Conservation (phyloP, 2,113 vertebrate genomes). For the Plecotus auritus region DNA sequence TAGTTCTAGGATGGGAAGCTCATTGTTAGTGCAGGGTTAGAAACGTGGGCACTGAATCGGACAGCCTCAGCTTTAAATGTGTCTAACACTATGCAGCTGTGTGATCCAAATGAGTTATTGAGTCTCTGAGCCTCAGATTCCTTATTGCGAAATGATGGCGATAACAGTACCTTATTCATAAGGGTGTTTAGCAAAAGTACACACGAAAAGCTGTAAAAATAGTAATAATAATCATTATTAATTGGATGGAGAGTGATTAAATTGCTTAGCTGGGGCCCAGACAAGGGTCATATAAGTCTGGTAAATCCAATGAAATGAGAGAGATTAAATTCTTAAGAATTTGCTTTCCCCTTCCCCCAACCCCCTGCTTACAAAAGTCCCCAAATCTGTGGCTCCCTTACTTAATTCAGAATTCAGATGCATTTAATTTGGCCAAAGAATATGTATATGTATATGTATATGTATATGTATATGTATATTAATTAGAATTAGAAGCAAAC, state of each 20-base stretch:
- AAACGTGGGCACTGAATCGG: neutral
- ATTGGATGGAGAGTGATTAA: neutral
- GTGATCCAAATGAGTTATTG: neutral
- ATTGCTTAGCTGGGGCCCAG: neutral
- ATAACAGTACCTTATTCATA: neutral
- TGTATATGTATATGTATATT: neutral
- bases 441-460: neutral
- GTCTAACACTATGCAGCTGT: neutral
- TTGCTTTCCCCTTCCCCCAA: neutral
- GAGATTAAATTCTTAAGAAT: conserved; percentile 31
- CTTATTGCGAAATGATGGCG: neutral
- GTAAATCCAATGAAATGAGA: conserved; percentile 7
- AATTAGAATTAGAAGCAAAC: neutral
- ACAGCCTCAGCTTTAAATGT: neutral
- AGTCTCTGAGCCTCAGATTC: neutral
- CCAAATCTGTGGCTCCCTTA: neutral
- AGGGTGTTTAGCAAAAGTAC: neutral
- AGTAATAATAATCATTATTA: neutral
- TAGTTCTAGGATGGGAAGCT: neutral
- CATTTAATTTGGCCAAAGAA: neutral
- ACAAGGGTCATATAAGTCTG: neutral
- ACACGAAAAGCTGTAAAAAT: neutral
- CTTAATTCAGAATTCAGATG: neutral
- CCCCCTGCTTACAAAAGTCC: neutral
- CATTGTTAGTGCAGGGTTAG: neutral